phyloP scores from a whole-genome alignment of 1,140 invertebrate species.

The Achroia grisella region DNA sequence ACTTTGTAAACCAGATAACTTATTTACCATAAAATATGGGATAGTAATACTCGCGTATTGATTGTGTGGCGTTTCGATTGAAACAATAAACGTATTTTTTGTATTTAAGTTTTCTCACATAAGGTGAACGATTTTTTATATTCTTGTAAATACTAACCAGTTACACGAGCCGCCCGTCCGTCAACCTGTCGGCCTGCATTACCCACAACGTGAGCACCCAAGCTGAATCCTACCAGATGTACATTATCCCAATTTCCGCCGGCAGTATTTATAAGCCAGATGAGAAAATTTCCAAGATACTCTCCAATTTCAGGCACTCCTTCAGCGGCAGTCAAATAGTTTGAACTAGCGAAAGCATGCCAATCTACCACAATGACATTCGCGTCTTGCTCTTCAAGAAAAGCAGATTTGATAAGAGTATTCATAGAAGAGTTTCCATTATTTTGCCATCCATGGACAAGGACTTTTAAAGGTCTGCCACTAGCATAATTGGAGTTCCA shows the following conservation, averaged over 20 bases:
- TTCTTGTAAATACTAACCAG: too few species aligned
- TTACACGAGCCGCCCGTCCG: slow-evolving; percentile 13
- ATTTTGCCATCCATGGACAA: slow-evolving; percentile 46
- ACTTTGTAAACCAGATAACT: too few species aligned
- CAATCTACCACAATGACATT: slow-evolving; percentile 81
- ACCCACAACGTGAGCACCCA: too few species aligned
- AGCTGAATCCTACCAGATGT: slow-evolving; percentile 90
- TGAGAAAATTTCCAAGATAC: slow-evolving; percentile 55
- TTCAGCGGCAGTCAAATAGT: slow-evolving; percentile 60
- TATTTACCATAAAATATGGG: too few species aligned
- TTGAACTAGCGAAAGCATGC: slow-evolving; percentile 72
- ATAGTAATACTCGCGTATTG: too few species aligned
- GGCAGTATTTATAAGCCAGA: slow-evolving; percentile 44
- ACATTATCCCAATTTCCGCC: slow-evolving; percentile 68
- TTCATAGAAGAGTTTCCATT: slow-evolving; percentile 30
- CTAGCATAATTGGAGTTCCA: slow-evolving; percentile 28
- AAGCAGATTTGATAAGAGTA: slow-evolving; percentile 37
- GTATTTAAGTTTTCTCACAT: too few species aligned
- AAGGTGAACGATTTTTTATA: too few species aligned
- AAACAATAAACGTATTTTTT: too few species aligned
- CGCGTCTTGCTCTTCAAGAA: slow-evolving; percentile 61
- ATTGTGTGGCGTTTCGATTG: too few species aligned
- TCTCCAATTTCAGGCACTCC: slow-evolving; percentile 62
- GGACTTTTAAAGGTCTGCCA: slow-evolving; percentile 22
- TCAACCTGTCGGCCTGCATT: slow-evolving; percentile 71